Conservation (phyloP, 64 coral and sea anemone species). For the Catalaphyllia jardinei region DNA sequence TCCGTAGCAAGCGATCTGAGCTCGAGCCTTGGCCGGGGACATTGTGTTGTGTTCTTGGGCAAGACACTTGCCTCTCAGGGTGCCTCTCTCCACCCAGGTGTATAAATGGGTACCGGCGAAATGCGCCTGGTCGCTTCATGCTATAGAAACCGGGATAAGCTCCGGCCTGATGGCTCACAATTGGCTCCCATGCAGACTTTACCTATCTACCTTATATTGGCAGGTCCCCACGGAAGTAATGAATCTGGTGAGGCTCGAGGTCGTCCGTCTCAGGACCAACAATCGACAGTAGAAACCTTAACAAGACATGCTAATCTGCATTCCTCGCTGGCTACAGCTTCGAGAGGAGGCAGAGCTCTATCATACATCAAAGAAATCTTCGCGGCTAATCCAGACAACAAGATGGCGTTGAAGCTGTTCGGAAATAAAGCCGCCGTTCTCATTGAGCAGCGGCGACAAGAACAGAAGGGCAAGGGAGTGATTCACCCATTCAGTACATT, state of each 20-base stretch:
- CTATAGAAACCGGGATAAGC: too few relatives aligned
- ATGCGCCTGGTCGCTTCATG: too few relatives aligned
- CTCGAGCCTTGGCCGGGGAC: too few relatives aligned
- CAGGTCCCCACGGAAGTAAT: background rate
- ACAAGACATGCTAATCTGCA: slow-evolving; percentile 18
- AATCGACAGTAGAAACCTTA: background rate
- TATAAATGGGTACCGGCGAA: too few relatives aligned
- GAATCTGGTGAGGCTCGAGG: background rate
- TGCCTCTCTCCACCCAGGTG: too few relatives aligned
- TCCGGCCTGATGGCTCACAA: too few relatives aligned
- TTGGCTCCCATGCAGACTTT: too few relatives aligned
- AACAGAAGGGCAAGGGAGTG: slow-evolving; percentile 63
- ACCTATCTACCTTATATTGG: background rate
- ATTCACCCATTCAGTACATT: slow-evolving; percentile 99
- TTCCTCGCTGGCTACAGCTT: background rate
- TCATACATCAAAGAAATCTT: slow-evolving; percentile 67
- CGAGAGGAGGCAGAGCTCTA: background rate
- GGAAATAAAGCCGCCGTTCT: slow-evolving; percentile 97
- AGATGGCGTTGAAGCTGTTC: slow-evolving; percentile 93
- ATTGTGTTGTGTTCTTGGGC: too few relatives aligned
- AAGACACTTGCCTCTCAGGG: too few relatives aligned
- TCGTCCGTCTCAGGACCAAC: background rate
- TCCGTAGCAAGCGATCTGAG: too few relatives aligned
- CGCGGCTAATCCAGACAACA: slow-evolving; percentile 90
- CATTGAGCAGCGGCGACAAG: slow-evolving; percentile 83